Conservation (phyloP, 2,113 vertebrate genomes). For the Halichoerus grypus region DNA sequence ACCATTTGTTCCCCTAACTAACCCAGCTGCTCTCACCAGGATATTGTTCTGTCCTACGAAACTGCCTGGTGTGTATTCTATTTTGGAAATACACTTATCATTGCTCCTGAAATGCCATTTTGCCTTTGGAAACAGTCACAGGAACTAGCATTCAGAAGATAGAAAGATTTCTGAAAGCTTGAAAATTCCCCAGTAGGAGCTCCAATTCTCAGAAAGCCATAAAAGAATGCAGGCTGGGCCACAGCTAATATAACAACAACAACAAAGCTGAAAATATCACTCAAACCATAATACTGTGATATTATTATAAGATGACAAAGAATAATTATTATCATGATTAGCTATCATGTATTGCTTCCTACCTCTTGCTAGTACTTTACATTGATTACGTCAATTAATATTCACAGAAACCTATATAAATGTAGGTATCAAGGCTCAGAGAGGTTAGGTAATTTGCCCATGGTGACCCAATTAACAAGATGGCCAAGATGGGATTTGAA, state of each 20-base stretch:
- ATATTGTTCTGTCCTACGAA: constrained; percentile 66
- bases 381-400: not conserved
- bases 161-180: constrained; percentile 61
- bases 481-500: not conserved
- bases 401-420: not conserved
- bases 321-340: not conserved
- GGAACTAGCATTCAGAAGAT: constrained; percentile 60
- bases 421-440: not conserved
- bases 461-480: not conserved
- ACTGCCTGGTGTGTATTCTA: constrained; percentile 61
- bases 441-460: not conserved
- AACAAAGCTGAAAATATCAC: not conserved
- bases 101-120: constrained; percentile 69
- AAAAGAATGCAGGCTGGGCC: not conserved
- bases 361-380: not conserved
- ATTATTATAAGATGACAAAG: not conserved
- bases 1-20: constrained; percentile 55
- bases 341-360: not conserved
- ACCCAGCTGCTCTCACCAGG: constrained; percentile 59
- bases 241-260: not conserved
- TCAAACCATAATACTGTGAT: not conserved
- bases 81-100: constrained; percentile 73
- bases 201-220: constrained; percentile 53
- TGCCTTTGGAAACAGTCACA: constrained; percentile 64
- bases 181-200: constrained; percentile 51